These are phyloP conservation scores for Eulemur albifrons DNA, from an alignment of 2,797 vertebrate genomes.

Conservation along the genomic window DNA sequence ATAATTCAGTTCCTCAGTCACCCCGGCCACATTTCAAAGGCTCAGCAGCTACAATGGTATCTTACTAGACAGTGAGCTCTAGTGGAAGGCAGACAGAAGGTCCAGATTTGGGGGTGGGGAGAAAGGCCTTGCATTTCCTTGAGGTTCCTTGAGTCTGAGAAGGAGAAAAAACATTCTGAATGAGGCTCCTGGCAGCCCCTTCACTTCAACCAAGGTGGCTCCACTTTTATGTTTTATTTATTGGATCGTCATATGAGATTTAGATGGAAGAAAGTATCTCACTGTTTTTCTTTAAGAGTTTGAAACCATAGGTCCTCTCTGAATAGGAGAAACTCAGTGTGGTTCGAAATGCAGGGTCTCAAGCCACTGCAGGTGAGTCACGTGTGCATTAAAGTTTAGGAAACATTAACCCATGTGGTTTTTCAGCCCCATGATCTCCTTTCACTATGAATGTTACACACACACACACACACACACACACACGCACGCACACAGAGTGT, in stretches of 20 bases:
- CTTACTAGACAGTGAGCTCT: background rate
- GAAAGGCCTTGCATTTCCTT: background rate
- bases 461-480: background rate
- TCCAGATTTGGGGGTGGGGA: fast-evolving
- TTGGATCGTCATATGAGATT: background rate
- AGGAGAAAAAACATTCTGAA: background rate
- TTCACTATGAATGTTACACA: background rate
- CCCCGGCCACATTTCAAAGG: background rate
- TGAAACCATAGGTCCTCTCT: background rate
- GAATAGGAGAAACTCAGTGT: background rate
- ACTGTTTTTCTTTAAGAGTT: background rate
- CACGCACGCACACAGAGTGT: background rate
- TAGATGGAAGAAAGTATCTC: background rate
- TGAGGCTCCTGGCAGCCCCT: background rate
- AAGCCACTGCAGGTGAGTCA: background rate
- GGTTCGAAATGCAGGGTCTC: background rate
- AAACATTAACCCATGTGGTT: background rate
- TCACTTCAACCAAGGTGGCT: background rate
- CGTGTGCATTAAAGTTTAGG: background rate
- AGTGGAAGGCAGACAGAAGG: background rate
- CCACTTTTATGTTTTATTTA: background rate
- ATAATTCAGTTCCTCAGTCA: background rate
- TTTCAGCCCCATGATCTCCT: background rate
- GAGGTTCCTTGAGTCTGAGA: background rate
- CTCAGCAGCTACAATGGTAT: background rate